Percentiles rank a stretch among this genome's conserved stretches.
Conservation (phyloP, 2,113 vertebrate species). For the Philantomba maxwellii region DNA sequence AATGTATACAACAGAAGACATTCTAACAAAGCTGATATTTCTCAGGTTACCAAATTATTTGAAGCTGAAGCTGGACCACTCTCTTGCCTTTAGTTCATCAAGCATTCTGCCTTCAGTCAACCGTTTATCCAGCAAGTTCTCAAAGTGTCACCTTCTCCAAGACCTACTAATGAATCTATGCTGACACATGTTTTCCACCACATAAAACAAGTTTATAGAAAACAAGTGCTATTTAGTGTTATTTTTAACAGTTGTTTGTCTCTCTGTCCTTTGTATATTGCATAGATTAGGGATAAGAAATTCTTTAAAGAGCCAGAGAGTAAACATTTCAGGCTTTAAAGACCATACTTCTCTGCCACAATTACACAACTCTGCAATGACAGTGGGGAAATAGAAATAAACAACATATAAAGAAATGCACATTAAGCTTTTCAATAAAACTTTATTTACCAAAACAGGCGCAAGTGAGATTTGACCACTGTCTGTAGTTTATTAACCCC, state of each 20-base stretch:
- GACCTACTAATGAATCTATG: not conserved
- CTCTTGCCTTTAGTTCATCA: not conserved
- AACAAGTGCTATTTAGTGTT: not conserved
- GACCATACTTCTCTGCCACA: not conserved
- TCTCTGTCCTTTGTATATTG: not conserved
- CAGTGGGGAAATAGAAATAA: not conserved
- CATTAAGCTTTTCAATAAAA: not conserved
- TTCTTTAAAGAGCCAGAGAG: not conserved
- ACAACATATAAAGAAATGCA: not conserved
- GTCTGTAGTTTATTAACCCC: not conserved
- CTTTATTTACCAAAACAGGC: not conserved
- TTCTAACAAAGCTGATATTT: slow-evolving; percentile 22
- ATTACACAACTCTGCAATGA: not conserved
- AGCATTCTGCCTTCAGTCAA: not conserved
- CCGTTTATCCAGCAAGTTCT: not conserved
- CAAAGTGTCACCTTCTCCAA: slow-evolving; percentile 2
- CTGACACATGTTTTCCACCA: not conserved
- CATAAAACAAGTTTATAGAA: slow-evolving; percentile 1
- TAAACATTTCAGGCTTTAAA: not conserved
- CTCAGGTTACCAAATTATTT: slow-evolving; percentile 6
- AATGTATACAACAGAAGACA: not conserved
- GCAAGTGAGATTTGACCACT: not conserved
- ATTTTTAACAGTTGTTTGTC: not conserved
- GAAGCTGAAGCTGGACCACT: not conserved
- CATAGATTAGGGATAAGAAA: not conserved